Evolutionary conservation across 1,140 invertebrate species (phyloP), one percentile per base, ranked within the genome.

Genomic region (Dreissena rostriformis): DNA sequence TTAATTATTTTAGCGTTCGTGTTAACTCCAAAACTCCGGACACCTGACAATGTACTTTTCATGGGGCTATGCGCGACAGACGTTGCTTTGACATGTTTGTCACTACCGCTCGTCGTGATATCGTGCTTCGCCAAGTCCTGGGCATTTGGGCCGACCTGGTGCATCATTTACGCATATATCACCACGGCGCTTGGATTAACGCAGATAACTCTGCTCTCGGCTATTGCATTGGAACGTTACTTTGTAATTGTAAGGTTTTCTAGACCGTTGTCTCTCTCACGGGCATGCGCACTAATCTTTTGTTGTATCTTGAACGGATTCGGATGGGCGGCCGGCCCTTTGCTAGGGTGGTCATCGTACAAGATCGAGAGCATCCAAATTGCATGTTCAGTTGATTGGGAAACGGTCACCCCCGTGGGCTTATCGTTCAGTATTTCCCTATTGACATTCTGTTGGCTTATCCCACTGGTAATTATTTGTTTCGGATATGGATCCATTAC

Each of bases 321-420:
- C 14, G 22, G 22, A 15, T 78, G 75, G 75, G 75, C 75, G 17
- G 68, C 66, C 22, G 75, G 63, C 14, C 75, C 75, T 19, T 66
- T 78, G 65, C 75, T 78, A n/a, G 75, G 75, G 6, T 78, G 75
- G 75, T 78, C 75, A 6, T 26, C 24, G 11, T 78, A 78, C 26
- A 68, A 78, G 28, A 66, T 67, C 39, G 75, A 78, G 49, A 66
- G 53, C 24, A 49, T 68, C 53, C 51, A 66, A 22, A 78, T 78
- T 53, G 75, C 75, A 15, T 78, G 75, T 55, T 78, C 51, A 26
- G 75, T 78, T 19, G 68, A 49, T 19, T 78, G 75, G 75, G 75
- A 78, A 28, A 39, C 53, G 1, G 53, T 67, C 8, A 65, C 53
- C 29, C 28, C 11, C 17, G 8, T 52, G 1, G 51, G 49, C 1